Percentiles rank a stretch among this genome's conserved stretches.
These are phyloP conservation scores for Orestias chungarensis DNA, from an alignment of 2,797 vertebrate species.

Conservation along the genomic window DNA sequence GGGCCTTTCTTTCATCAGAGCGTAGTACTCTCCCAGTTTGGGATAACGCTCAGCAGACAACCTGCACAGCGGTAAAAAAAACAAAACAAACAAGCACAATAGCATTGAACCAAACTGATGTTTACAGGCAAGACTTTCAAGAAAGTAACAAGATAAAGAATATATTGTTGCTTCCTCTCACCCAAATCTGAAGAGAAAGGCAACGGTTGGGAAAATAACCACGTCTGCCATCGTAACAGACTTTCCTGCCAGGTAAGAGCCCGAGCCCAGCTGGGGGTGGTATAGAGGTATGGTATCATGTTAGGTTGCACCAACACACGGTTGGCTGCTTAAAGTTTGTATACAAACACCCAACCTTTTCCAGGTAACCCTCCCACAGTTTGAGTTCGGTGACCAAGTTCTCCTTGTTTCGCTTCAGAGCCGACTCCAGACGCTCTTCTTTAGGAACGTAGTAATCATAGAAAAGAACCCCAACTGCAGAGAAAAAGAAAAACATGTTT, in stretches of 20 bases:
- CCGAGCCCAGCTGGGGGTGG: slow-evolving; percentile 43
- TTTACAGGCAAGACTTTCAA: not conserved
- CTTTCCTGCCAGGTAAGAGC: slow-evolving; percentile 62
- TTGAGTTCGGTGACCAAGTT: slow-evolving; percentile 61
- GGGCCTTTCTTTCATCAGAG: slow-evolving; percentile 74
- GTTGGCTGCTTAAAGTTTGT: not conserved
- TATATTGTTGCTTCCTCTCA: slow-evolving; percentile 28
- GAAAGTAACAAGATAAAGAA: not conserved
- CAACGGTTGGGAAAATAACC: slow-evolving; percentile 69
- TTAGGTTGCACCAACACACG: not conserved
- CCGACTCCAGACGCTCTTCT: slow-evolving; percentile 71
- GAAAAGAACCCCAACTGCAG: slow-evolving; percentile 56
- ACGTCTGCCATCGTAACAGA: slow-evolving; percentile 76
- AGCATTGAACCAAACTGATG: not conserved
- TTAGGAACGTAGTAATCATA: slow-evolving; percentile 71
- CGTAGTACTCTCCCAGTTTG: slow-evolving; percentile 69
- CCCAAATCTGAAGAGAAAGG: slow-evolving; percentile 69
- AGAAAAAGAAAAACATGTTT: not conserved
- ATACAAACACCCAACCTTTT: slow-evolving; percentile 56
- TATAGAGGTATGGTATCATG: not conserved
- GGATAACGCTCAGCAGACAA: slow-evolving; percentile 69
- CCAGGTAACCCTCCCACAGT: slow-evolving; percentile 78
- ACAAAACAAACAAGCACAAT: not conserved
- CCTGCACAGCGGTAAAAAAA: slow-evolving; percentile 46
- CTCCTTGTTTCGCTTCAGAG: slow-evolving; percentile 69